A percentile compares a stretch with the other conserved stretches of the same genome.
These are phyloP conservation scores for Clarias fuscus DNA, from an alignment of 2,797 vertebrate genomes.

Conservation along the genomic window DNA sequence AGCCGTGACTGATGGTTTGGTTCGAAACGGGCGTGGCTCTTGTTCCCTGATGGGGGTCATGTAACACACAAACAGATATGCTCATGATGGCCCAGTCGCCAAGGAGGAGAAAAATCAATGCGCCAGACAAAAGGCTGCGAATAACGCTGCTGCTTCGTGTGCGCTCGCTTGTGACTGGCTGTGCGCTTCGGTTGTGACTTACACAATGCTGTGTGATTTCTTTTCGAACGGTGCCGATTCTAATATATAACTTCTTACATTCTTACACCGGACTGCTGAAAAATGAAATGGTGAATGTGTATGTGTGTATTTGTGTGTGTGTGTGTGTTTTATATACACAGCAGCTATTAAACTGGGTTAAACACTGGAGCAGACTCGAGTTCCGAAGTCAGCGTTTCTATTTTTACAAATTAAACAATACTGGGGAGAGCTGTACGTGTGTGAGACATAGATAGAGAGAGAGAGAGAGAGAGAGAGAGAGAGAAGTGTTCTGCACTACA, in stretches of 20 bases:
- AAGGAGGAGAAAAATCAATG: slow-evolving; percentile 62
- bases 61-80: slow-evolving; percentile 49
- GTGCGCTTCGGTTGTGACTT: slow-evolving; percentile 11
- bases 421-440: background rate
- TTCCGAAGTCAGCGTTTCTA: background rate
- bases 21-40: slow-evolving; percentile 56
- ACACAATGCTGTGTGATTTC: background rate
- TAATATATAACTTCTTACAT: background rate
- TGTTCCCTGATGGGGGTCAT: slow-evolving; percentile 57
- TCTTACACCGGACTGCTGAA: slow-evolving; percentile 7
- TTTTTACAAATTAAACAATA: background rate
- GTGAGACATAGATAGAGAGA: slow-evolving; percentile 18
- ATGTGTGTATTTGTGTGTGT: background rate
- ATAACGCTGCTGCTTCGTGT: slow-evolving; percentile 35
- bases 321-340: background rate
- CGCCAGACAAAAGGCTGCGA: slow-evolving; percentile 42
- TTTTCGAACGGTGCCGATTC: background rate
- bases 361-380: background rate
- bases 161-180: slow-evolving; percentile 3
- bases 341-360: slow-evolving; percentile 8
- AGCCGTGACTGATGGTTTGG: slow-evolving; percentile 62
- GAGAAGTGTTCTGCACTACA: slow-evolving; percentile 16
- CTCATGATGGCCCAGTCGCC: slow-evolving; percentile 43
- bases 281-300: background rate
- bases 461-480: background rate